Conservation (phyloP, 2,888 invertebrate genomes). For the Cyrtodaria siliqua region DNA sequence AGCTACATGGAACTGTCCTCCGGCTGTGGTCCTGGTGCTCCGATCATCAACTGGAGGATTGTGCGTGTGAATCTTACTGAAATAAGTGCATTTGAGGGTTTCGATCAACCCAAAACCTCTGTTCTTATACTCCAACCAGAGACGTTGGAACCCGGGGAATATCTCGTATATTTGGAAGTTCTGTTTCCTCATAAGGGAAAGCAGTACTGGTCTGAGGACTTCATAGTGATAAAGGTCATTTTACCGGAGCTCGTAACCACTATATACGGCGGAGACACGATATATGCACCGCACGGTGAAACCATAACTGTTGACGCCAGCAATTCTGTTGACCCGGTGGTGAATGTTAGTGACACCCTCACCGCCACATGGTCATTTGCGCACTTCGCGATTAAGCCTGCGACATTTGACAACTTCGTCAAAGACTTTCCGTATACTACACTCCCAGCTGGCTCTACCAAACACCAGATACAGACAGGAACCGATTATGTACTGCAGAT, state of each 20-base stretch:
- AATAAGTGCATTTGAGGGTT: neutral
- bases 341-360: neutral
- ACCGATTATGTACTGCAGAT: constrained; percentile 27
- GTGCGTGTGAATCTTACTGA: neutral
- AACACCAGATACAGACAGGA: constrained; percentile 17
- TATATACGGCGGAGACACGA: constrained; percentile 23
- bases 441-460: constrained; percentile 5
- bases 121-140: constrained; percentile 10
- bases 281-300: constrained; percentile 11
- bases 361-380: constrained; percentile 34
- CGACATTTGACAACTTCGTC: neutral
- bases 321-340: constrained; percentile 26
- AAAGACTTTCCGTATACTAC: constrained; percentile 5
- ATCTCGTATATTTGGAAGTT: constrained; percentile 23
- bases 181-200: constrained; percentile 6
- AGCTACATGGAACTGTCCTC: constrained; percentile 27
- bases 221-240: constrained; percentile 15
- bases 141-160: constrained; percentile 18
- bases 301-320: constrained; percentile 16
- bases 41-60: constrained; percentile 23
- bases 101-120: constrained; percentile 21
- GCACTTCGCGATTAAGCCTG: neutral
- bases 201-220: constrained; percentile 17
- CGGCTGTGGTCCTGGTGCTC: neutral
- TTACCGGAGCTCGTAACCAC: constrained; percentile 29